Conservation (phyloP, 1,140 invertebrate genomes). For the Anastatus disparis region DNA sequence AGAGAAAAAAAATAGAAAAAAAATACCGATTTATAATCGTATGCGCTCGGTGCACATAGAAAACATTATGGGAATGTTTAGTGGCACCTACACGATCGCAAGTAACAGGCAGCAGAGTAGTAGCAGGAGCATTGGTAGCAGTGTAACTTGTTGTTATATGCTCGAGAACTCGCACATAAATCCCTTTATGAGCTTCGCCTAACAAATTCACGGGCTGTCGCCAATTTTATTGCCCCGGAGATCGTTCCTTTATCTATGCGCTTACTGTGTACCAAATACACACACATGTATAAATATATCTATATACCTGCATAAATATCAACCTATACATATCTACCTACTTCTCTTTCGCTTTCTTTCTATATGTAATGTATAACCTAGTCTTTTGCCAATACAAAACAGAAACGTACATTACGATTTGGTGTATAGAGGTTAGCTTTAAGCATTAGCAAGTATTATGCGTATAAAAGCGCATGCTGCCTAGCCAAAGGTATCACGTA, state of each 20-base stretch:
- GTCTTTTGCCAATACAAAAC: too few species aligned
- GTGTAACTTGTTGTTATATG: slow-evolving; percentile 44
- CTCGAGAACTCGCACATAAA: slow-evolving; percentile 54
- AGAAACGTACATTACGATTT: too few species aligned
- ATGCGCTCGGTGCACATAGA: too few species aligned
- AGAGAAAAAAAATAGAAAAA: too few species aligned
- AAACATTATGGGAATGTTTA: slow-evolving; percentile 32
- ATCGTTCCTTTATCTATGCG: slow-evolving; percentile 54
- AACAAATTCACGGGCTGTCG: slow-evolving; percentile 60
- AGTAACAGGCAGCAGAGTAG: too few species aligned
- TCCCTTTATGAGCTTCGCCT: slow-evolving; percentile 59
- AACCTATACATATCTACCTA: not conserved
- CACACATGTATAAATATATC: slow-evolving; percentile 48
- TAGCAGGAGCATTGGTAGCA: too few species aligned
- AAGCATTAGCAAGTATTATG: slow-evolving; percentile 47
- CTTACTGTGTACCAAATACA: too few species aligned
- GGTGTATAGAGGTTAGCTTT: slow-evolving; percentile 37
- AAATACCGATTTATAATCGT: too few species aligned
- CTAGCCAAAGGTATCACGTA: slow-evolving; percentile 1
- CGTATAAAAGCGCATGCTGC: slow-evolving; percentile 35
- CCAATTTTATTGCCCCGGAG: slow-evolving; percentile 60
- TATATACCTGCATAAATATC: slow-evolving; percentile 51
- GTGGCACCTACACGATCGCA: slow-evolving; percentile 38
- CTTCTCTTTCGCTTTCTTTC: not conserved
- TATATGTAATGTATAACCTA: too few species aligned